These are phyloP conservation scores for Drosophila picticornis DNA, from an alignment of 2,888 invertebrate species.

Conservation along the genomic window DNA sequence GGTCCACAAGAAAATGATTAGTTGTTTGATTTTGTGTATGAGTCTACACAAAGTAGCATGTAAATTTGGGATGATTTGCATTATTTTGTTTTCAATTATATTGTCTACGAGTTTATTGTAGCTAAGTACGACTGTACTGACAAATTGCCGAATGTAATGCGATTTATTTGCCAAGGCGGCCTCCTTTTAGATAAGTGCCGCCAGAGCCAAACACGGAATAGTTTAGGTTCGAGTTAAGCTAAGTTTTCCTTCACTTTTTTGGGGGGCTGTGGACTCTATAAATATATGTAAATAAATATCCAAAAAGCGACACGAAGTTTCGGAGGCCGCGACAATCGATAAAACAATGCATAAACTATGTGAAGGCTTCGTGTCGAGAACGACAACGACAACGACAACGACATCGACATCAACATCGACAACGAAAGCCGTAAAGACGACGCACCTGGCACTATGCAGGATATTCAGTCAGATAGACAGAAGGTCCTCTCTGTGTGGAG, in stretches of 20 bases:
- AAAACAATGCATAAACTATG: conserved; percentile 82
- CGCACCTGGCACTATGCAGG: conserved; percentile 35
- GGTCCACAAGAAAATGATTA: not conserved
- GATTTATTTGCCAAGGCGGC: conserved; percentile 54
- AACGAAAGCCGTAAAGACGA: conserved; percentile 24
- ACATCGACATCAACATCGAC: conserved; percentile 32
- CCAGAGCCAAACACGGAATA: conserved; percentile 54
- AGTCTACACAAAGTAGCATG: not conserved
- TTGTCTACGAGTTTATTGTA: not conserved
- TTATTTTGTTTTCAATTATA: not conserved
- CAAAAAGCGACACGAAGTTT: conserved; percentile 59
- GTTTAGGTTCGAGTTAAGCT: not conserved
- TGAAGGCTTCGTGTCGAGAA: conserved; percentile 72
- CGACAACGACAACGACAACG: conserved; percentile 40
- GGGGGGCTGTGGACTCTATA: conserved; percentile 52
- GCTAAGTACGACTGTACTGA: conserved; percentile 21
- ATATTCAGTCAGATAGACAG: conserved; percentile 19
- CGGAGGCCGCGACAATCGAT: conserved; percentile 80
- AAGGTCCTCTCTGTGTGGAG: conserved; percentile 5
- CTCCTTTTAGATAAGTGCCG: conserved; percentile 55
- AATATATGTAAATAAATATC: conserved; percentile 52
- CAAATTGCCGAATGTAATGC: conserved; percentile 73
- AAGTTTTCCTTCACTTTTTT: not conserved
- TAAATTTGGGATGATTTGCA: not conserved
- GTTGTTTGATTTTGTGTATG: not conserved